Base-by-base conservation (phyloP, 1,140 invertebrate species). In the Belonocnema kinseyi region DNA sequence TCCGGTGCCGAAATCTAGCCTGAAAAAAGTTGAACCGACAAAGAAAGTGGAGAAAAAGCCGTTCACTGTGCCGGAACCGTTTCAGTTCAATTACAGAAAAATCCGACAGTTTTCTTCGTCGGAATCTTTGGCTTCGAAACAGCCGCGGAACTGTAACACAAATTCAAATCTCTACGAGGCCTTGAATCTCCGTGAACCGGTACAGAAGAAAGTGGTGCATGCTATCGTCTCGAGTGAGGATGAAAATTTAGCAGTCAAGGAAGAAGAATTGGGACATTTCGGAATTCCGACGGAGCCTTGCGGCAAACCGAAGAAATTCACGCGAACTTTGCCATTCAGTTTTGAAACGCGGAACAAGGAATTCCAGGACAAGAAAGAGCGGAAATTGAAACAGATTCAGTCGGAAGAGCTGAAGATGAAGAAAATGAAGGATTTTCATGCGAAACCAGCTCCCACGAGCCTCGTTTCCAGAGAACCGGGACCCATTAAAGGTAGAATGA, bases 271-370 rank as follows among this genome's bases (percentile, higher is more conserved):
- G 13, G 75, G 85, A 19, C 85, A 90, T 51, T 90, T 89, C 78
- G 90, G 90, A 2, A 90, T 92, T 8, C 88, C 87, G 11, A 71
- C 82, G 11, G 74, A 79, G 21, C 74, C 79, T 56, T 81, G 12
- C 70, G 56, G n/a, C 66, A 83, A 72, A 84, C 72, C 19, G 78
- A 86, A 82, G 52, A 85, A 84, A 40, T 85, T 82, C 26, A 87
- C 86, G 4, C 85, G 85, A 74, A 77, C 88, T 6, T 51, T 74
- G 16, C 91, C 94, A 21, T 94, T 94, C 77, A 92, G 90, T 61
- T 94, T 94, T 86, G 93, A 94, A 74, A 85, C 89, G 46, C 86
- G 92, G 0, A 91, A 93, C 72, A 92, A 92, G 80, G 87, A 91
- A 46, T 87, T 89, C 71, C 80, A 90, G 70, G 82, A 82, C 16